Percentiles rank a stretch among this genome's conserved stretches.
These are phyloP conservation scores for Bombus huntii DNA, from an alignment of 1,140 invertebrate species.

Conservation along the genomic window DNA sequence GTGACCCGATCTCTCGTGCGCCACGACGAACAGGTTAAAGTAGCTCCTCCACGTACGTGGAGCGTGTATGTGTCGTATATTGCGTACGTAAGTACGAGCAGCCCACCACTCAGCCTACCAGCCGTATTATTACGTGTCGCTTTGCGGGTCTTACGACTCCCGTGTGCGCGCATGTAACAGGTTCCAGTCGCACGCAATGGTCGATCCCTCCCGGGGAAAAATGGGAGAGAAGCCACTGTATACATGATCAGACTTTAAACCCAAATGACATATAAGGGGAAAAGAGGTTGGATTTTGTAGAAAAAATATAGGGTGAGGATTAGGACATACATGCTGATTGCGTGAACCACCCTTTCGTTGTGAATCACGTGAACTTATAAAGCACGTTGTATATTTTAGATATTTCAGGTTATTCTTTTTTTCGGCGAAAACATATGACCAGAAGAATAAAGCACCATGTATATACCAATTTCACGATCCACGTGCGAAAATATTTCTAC, in stretches of 20 bases:
- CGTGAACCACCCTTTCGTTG: no score
- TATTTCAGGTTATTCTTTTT: no score
- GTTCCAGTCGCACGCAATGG: slow-evolving; percentile 34
- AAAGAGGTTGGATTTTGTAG: no score
- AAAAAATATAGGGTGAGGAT: no score
- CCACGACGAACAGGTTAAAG: slow-evolving; percentile 59
- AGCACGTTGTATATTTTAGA: no score
- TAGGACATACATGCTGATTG: no score
- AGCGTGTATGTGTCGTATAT: neutral
- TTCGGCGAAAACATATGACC: no score
- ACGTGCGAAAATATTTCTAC: neutral
- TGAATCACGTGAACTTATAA: no score
- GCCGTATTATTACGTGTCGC: slow-evolving; percentile 45
- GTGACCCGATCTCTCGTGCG: slow-evolving; percentile 55
- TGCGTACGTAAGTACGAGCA: neutral
- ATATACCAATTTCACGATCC: neutral
- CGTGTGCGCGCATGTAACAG: slow-evolving; percentile 35
- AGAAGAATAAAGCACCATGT: neutral
- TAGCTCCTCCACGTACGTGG: slow-evolving; percentile 30
- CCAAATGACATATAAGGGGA: no score
- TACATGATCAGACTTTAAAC: no score
- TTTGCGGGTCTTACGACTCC: slow-evolving; percentile 24
- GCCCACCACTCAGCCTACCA: slow-evolving; percentile 34
- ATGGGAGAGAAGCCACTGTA: slow-evolving; percentile 1
- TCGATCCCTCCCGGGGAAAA: neutral